phyloP scores from a whole-genome alignment of 2,113 vertebrate genomes.

The Equus quagga region DNA sequence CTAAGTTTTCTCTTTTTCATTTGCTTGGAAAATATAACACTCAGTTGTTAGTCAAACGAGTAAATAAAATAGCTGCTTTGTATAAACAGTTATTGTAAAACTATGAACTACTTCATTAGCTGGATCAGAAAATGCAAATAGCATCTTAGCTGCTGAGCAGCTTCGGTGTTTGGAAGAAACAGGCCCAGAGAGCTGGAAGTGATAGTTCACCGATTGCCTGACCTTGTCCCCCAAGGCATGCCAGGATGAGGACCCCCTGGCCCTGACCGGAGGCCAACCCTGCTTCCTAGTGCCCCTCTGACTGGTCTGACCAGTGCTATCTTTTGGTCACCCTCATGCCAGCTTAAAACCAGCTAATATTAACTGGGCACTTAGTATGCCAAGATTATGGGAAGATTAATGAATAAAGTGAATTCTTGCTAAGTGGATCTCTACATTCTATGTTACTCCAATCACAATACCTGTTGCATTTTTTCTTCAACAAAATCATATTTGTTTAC shows the following conservation, averaged over 20 bases:
- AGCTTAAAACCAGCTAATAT: not conserved
- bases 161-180: not conserved
- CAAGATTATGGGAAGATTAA: not conserved
- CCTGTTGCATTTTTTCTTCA: not conserved
- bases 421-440: not conserved
- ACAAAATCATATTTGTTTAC: conserved; percentile 42
- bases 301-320: not conserved
- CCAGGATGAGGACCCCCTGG: not conserved
- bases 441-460: not conserved
- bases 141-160: not conserved
- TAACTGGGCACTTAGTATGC: not conserved
- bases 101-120: not conserved
- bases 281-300: not conserved
- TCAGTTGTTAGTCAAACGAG: conserved; percentile 10
- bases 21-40: not conserved
- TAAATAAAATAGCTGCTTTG: not conserved
- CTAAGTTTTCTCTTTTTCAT: conserved; percentile 18
- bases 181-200: not conserved
- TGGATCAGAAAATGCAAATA: not conserved
- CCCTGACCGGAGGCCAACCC: not conserved
- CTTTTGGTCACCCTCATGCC: not conserved
- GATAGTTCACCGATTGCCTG: not conserved
- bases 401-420: not conserved
- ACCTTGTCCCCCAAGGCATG: not conserved
- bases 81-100: not conserved